phyloP scores from a whole-genome alignment of 2,888 invertebrate genomes.

The Drosophila melanosoma region DNA sequence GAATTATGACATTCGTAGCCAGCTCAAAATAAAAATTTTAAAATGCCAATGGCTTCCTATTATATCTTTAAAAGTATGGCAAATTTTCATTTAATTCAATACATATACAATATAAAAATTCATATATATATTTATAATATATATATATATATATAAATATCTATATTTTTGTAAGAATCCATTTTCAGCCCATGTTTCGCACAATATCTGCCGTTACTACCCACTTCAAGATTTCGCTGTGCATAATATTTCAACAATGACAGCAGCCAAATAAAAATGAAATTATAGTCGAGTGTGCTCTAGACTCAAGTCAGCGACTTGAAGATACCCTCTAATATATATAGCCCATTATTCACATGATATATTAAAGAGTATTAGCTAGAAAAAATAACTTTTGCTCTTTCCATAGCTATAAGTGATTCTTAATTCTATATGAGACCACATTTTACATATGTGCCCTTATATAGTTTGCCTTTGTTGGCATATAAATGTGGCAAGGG shows the following conservation, averaged over 20 bases:
- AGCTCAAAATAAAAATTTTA: not conserved
- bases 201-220: not conserved
- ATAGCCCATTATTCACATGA: not conserved
- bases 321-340: not conserved
- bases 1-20: not conserved
- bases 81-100: not conserved
- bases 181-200: not conserved
- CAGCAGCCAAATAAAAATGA: constrained; percentile 1
- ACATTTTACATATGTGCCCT: not conserved
- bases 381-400: not conserved
- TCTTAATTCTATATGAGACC: not conserved
- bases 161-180: not conserved
- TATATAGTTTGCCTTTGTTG: not conserved
- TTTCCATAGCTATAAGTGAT: not conserved
- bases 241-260: constrained; percentile 1
- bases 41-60: not conserved
- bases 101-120: not conserved
- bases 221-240: constrained; percentile 1
- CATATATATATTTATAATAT: not conserved
- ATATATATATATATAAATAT: not conserved
- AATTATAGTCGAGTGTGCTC: not conserved
- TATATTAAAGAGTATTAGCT: not conserved
- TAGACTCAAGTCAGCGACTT: not conserved
- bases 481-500: constrained; percentile 1
- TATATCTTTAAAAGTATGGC: not conserved